Percentiles rank a stretch among this genome's conserved stretches.
Conservation (phyloP, 2,113 vertebrate genomes). For the Laticauda colubrina region DNA sequence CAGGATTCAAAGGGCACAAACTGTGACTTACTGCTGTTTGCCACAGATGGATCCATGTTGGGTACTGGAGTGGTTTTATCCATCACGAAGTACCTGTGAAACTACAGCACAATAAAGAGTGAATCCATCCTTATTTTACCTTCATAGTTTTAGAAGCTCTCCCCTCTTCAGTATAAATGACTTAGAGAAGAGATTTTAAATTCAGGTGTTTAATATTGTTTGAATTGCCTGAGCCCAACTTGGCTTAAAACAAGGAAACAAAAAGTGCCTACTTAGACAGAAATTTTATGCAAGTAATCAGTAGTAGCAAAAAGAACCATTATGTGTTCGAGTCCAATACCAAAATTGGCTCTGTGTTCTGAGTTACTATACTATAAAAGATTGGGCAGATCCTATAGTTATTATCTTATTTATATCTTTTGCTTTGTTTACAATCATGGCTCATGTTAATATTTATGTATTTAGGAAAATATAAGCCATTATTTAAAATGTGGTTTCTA, state of each 20-base stretch:
- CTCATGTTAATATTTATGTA: not conserved
- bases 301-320: not conserved
- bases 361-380: not conserved
- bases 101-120: constrained; percentile 18
- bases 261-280: not conserved
- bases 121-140: not conserved
- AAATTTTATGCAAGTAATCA: not conserved
- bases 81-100: constrained; percentile 50
- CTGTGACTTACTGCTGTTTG: constrained; percentile 56
- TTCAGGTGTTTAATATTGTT: not conserved
- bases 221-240: not conserved
- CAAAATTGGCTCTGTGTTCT: not conserved
- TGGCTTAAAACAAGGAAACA: not conserved
- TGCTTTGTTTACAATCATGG: not conserved
- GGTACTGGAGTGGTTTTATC: constrained; percentile 38
- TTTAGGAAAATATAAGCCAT: not conserved
- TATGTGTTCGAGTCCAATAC: not conserved
- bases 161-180: not conserved
- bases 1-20: constrained; percentile 67
- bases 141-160: not conserved
- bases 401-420: not conserved
- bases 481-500: not conserved
- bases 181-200: not conserved
- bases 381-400: not conserved
- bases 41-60: constrained; percentile 39